These are phyloP conservation scores for Fragum whitleyi DNA, from an alignment of 2,888 invertebrate species.

Conservation along the genomic window DNA sequence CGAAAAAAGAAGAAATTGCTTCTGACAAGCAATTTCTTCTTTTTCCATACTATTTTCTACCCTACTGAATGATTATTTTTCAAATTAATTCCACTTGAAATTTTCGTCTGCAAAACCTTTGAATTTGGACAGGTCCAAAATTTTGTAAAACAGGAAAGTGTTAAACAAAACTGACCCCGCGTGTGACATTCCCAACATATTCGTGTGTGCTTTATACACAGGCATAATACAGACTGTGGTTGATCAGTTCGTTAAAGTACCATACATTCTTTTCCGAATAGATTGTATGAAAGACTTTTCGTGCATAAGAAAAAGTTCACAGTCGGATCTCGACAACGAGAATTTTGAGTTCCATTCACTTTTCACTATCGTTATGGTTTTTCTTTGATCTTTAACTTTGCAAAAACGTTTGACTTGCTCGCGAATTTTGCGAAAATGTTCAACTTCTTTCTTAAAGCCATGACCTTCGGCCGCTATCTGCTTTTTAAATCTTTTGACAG, in stretches of 20 bases:
- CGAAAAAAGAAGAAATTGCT: too few relatives aligned
- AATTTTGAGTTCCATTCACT: constrained; percentile 35
- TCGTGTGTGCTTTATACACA: too few relatives aligned
- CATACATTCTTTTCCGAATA: constrained; percentile 49
- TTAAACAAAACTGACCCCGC: too few relatives aligned
- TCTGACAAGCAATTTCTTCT: too few relatives aligned
- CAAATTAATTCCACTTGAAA: too few relatives aligned
- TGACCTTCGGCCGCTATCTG: constrained; percentile 36
- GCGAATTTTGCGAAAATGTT: constrained; percentile 35
- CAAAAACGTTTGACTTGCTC: constrained; percentile 42
- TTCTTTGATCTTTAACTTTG: not conserved
- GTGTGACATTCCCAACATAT: too few relatives aligned
- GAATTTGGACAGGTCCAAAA: too few relatives aligned
- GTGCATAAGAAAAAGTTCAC: constrained; percentile 45
- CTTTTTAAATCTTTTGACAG: constrained; percentile 42
- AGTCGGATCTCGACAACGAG: constrained; percentile 40
- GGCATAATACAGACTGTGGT: too few relatives aligned
- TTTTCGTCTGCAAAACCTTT: too few relatives aligned
- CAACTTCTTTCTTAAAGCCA: constrained; percentile 49
- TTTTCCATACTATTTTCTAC: too few relatives aligned
- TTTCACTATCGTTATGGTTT: constrained; percentile 20
- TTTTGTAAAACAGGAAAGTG: too few relatives aligned
- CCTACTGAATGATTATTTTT: too few relatives aligned
- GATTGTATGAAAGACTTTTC: constrained; percentile 55
- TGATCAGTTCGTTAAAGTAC: constrained; percentile 48